A percentile compares a stretch with the other conserved stretches of the same genome.
Conservation (phyloP, 2,113 vertebrate genomes). For the Cepphus grylle region DNA sequence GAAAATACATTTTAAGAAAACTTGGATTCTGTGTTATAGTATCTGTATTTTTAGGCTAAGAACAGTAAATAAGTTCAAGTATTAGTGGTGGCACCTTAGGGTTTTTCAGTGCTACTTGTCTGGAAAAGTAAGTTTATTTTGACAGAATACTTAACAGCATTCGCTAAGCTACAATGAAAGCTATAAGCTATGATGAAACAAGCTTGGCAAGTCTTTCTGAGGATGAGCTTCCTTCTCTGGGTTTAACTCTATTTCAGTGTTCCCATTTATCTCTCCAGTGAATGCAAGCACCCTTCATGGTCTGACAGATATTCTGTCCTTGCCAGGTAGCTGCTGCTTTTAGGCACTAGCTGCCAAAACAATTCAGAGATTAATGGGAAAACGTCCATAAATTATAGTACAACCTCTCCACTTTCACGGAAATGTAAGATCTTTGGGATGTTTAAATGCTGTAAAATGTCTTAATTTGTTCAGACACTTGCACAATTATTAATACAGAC, state of each 20-base stretch:
- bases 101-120: neutral
- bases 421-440: slow-evolving; percentile 33
- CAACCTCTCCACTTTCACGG: neutral
- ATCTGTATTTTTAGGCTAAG: neutral
- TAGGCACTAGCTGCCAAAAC: slow-evolving; percentile 60
- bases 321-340: slow-evolving; percentile 66
- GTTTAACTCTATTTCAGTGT: slow-evolving; percentile 23
- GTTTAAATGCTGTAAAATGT: slow-evolving; percentile 56
- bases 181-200: slow-evolving; percentile 22
- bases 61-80: neutral
- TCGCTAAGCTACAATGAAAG: neutral
- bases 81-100: neutral
- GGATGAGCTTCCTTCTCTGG: slow-evolving; percentile 18
- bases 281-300: slow-evolving; percentile 26
- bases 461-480: slow-evolving; percentile 55
- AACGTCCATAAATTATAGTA: slow-evolving; percentile 47
- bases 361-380: slow-evolving; percentile 46
- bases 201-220: slow-evolving; percentile 28
- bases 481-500: slow-evolving; percentile 45
- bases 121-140: slow-evolving; percentile 40
- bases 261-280: slow-evolving; percentile 32
- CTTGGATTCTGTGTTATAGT: neutral
- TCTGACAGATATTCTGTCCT: slow-evolving; percentile 53
- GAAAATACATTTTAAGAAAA: neutral
- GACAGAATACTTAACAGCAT: slow-evolving; percentile 33